phyloP scores from a whole-genome alignment of 2,797 vertebrate genomes.

The Pipistrellus kuhlii region DNA sequence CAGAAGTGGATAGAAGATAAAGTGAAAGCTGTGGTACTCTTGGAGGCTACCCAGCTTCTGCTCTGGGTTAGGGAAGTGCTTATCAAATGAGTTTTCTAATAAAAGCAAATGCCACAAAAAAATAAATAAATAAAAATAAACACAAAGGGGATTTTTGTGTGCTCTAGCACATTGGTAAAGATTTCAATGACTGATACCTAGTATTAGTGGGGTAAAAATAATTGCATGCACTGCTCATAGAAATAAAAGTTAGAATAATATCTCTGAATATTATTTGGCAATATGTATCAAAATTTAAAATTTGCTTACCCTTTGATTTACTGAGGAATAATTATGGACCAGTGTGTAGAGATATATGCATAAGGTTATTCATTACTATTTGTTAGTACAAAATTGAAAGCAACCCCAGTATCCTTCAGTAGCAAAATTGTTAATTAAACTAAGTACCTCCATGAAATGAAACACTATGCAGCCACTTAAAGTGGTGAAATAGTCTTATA shows the following conservation, averaged over 20 bases:
- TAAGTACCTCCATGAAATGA: constrained; percentile 7
- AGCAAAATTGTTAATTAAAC: constrained; percentile 44
- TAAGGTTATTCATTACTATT: constrained; percentile 28
- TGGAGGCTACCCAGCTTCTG: constrained; percentile 22
- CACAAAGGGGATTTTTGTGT: neutral
- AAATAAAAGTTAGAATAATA: neutral
- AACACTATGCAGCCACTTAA: constrained; percentile 30
- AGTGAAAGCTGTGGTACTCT: constrained; percentile 28
- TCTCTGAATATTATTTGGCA: constrained; percentile 19
- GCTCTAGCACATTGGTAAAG: neutral
- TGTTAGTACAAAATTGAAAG: constrained; percentile 45
- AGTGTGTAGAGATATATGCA: neutral
- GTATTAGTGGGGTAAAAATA: constrained; percentile 1
- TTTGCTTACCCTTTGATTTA: neutral
- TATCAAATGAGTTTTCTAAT: constrained; percentile 79
- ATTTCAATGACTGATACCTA: constrained; percentile 3
- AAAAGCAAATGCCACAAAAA: constrained; percentile 68
- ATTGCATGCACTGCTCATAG: neutral
- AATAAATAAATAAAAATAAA: no score
- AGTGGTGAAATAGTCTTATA: constrained; percentile 12
- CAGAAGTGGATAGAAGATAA: neutral
- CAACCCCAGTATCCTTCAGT: neutral
- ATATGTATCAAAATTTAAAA: constrained; percentile 39
- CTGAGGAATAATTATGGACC: constrained; percentile 18
- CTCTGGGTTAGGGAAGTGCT: constrained; percentile 24